phyloP scores from a whole-genome alignment of 2,888 invertebrate genomes.

The Acronicta leporina region DNA sequence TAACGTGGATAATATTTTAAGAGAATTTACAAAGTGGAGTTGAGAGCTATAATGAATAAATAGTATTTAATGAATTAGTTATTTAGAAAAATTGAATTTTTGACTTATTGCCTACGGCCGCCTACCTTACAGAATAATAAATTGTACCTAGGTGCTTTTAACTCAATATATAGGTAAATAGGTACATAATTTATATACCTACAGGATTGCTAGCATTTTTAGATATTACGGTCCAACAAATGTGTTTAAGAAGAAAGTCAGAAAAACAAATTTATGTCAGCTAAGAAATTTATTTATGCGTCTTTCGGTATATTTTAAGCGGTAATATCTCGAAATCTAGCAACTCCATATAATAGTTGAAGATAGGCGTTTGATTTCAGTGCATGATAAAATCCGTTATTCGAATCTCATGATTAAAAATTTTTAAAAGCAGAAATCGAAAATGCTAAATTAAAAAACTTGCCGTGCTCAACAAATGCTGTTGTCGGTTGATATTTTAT shows the following conservation, averaged over 20 bases:
- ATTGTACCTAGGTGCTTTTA: conserved; percentile 84
- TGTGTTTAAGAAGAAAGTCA: too few species aligned
- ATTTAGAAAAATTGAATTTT: conserved; percentile 14
- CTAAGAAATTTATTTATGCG: too few species aligned
- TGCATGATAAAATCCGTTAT: conserved; percentile 30
- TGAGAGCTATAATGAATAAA: too few species aligned
- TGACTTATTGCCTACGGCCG: conserved; percentile 53
- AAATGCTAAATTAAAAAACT: conserved; percentile 2
- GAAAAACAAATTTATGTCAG: too few species aligned
- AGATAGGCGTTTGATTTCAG: conserved; percentile 41
- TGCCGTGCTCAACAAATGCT: conserved; percentile 10
- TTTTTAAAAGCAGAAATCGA: conserved; percentile 9
- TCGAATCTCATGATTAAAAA: conserved; percentile 1
- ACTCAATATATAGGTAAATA: conserved; percentile 55
- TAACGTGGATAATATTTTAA: conserved; percentile 9
- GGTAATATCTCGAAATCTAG: not conserved
- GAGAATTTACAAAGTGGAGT: conserved; percentile 9
- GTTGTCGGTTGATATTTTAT: conserved; percentile 22
- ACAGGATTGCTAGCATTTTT: not conserved
- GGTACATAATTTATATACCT: conserved; percentile 31
- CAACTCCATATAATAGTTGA: conserved; percentile 22
- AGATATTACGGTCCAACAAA: not conserved
- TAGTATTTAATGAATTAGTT: not conserved
- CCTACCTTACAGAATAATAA: conserved; percentile 58
- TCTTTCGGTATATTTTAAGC: too few species aligned